phyloP scores from a whole-genome alignment of 2,888 invertebrate species.

The Thumatha senex region DNA sequence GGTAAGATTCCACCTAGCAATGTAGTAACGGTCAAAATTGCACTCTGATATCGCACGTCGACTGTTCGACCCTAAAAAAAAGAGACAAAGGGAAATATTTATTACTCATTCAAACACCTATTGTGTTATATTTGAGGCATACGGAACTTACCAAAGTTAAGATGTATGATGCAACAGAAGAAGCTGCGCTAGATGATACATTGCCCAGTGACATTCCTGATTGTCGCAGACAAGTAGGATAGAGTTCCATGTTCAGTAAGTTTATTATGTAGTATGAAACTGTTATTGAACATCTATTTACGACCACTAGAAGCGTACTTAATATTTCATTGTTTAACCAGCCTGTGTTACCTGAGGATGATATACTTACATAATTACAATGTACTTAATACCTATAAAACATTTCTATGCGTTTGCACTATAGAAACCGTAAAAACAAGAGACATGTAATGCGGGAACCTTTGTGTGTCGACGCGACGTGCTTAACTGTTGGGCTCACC shows the following conservation, averaged over 20 bases:
- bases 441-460: too few relatives aligned
- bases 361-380: neutral
- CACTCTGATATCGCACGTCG: constrained; percentile 48
- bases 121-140: neutral
- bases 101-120: neutral
- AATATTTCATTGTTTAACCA: constrained; percentile 50
- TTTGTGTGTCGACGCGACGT: too few relatives aligned
- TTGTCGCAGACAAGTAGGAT: constrained; percentile 86
- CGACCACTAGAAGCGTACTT: constrained; percentile 63
- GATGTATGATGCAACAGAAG: constrained; percentile 84
- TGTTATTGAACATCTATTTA: constrained; percentile 79
- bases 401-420: too few relatives aligned
- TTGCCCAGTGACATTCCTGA: constrained; percentile 85
- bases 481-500: too few relatives aligned
- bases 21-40: constrained; percentile 50
- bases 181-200: constrained; percentile 79
- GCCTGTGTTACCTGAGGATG: constrained; percentile 26
- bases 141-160: constrained; percentile 77
- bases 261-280: constrained; percentile 83
- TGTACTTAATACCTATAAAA: neutral
- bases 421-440: too few relatives aligned
- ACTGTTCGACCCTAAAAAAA: constrained; percentile 53
- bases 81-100: neutral
- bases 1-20: constrained; percentile 71
- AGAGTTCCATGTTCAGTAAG: constrained; percentile 86